phyloP scores from a whole-genome alignment of 2,888 invertebrate species.

The Fissipunctia ypsillon region DNA sequence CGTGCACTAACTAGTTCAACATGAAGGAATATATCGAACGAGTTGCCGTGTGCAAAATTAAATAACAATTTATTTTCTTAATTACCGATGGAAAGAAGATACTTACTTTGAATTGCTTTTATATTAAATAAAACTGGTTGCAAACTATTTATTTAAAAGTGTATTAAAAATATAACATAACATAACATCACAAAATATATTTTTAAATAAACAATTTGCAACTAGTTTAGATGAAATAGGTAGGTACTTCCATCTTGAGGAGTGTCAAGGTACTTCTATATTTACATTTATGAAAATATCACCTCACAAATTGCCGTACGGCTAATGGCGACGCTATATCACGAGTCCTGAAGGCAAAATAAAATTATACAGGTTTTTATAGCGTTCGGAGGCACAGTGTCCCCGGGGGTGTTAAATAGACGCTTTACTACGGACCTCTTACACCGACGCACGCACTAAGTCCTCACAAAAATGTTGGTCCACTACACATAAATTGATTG shows the following conservation, averaged over 20 bases:
- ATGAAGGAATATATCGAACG: constrained; percentile 9
- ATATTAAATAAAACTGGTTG: background rate
- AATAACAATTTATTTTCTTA: constrained; percentile 47
- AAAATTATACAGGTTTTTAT: constrained; percentile 77
- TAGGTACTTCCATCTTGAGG: constrained; percentile 2
- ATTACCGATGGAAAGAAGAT: background rate
- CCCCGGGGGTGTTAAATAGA: constrained; percentile 66
- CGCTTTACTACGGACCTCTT: constrained; percentile 68
- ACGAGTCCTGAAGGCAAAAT: constrained; percentile 71
- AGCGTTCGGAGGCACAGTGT: constrained; percentile 66
- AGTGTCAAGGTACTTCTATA: constrained; percentile 23
- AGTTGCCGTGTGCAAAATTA: constrained; percentile 25
- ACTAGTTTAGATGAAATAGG: background rate
- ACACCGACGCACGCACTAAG: constrained; percentile 56
- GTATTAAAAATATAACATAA: no score
- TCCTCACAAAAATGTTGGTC: constrained; percentile 60
- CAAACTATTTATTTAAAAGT: background rate
- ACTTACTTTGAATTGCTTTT: constrained; percentile 2
- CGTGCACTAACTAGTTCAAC: constrained; percentile 44
- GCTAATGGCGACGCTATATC: constrained; percentile 71
- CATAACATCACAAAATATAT: no score
- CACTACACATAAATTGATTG: constrained; percentile 71
- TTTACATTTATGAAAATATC: constrained; percentile 66
- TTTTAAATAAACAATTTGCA: no score
- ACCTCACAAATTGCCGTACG: constrained; percentile 64